Evolutionary conservation across 2,888 invertebrate genomes (phyloP).

Genomic region (Hirtodrosophila trivittata): DNA sequence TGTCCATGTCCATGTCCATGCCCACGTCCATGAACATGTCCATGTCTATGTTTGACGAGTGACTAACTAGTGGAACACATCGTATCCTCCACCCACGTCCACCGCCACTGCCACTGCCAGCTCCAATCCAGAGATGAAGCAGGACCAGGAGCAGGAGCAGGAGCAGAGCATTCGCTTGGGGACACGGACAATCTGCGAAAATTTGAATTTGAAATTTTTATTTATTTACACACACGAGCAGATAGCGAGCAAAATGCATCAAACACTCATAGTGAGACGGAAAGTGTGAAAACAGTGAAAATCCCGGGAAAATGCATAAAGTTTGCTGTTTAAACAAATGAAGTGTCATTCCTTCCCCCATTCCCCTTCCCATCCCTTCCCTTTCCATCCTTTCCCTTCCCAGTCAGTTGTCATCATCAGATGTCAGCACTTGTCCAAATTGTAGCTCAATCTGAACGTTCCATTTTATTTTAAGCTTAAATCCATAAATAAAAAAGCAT

Average conservation of each 20-base stretch:
- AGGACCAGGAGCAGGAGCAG: background rate
- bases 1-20: constrained; percentile 3
- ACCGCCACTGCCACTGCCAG: background rate
- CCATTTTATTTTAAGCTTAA: too few species aligned
- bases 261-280: constrained; percentile 6
- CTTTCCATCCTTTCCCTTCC: too few species aligned
- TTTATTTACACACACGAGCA: constrained; percentile 62
- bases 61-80: constrained; percentile 64
- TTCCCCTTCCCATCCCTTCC: constrained; percentile 3
- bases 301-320: constrained; percentile 26
- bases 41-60: constrained; percentile 64
- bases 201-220: constrained; percentile 76
- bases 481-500: too few species aligned
- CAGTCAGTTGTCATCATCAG: background rate
- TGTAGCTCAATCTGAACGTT: constrained; percentile 39
- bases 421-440: constrained; percentile 36
- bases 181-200: constrained; percentile 72
- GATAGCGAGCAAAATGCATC: constrained; percentile 21
- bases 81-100: constrained; percentile 1
- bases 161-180: constrained; percentile 25
- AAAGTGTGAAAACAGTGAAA: constrained; percentile 12
- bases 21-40: constrained; percentile 16
- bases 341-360: constrained; percentile 36
- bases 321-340: constrained; percentile 72
- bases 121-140: too few species aligned